phyloP scores from a whole-genome alignment of 1,140 invertebrate species.

The Rhopalosiphum padi region DNA sequence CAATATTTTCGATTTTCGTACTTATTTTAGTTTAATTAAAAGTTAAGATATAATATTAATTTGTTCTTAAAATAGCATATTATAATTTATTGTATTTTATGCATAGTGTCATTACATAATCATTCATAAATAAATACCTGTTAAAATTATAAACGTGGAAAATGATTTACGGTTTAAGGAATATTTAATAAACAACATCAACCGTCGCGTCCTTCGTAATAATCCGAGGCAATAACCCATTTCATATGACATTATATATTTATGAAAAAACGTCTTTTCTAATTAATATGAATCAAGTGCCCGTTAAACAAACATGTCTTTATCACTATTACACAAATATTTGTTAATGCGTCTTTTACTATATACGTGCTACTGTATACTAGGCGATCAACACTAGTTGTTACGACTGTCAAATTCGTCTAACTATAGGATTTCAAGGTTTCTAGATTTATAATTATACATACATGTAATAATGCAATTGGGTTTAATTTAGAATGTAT shows the following conservation, averaged over 20 bases:
- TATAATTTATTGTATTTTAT: neutral
- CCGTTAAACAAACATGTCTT: neutral
- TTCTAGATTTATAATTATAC: conserved; percentile 42
- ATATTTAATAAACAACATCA: neutral
- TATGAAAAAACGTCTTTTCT: conserved; percentile 3
- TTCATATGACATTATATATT: neutral
- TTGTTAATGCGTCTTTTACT: neutral
- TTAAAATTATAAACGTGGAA: neutral
- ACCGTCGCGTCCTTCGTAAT: neutral
- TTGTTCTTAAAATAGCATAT: neutral
- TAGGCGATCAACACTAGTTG: neutral
- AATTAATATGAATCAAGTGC: neutral
- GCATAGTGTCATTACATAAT: neutral
- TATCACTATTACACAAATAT: neutral
- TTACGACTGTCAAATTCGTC: conserved; percentile 38
- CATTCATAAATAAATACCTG: neutral
- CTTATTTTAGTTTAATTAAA: neutral
- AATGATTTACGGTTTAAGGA: neutral
- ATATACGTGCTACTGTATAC: neutral
- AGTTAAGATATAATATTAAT: neutral
- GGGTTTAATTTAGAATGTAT: conserved; percentile 44
- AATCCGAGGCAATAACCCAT: conserved; percentile 29
- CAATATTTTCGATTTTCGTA: neutral
- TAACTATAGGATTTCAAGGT: conserved; percentile 38
- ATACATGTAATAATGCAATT: conserved; percentile 38